Conservation (phyloP, 2,888 invertebrate species). For the Matsumyia berberina region DNA sequence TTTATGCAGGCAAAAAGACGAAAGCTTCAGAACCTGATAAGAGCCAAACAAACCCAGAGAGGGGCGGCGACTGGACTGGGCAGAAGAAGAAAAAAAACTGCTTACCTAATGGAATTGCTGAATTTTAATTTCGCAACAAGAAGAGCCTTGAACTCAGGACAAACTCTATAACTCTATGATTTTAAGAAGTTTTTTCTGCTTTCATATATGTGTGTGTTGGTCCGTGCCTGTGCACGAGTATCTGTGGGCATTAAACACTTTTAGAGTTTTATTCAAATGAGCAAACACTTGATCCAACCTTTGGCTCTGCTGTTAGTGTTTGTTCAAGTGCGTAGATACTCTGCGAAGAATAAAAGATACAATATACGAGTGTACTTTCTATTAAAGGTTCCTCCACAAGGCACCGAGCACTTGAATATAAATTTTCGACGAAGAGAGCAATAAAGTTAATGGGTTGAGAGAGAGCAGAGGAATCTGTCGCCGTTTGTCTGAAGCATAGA, state of each 20-base stretch:
- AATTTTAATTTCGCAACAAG: constrained; percentile 68
- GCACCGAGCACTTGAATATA: constrained; percentile 55
- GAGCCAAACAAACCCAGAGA: constrained; percentile 13
- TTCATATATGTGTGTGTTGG: constrained; percentile 19
- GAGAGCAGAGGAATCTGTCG: constrained; percentile 55
- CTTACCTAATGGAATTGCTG: constrained; percentile 61
- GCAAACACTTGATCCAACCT: constrained; percentile 50
- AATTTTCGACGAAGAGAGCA: constrained; percentile 61
- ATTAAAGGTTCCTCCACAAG: constrained; percentile 35
- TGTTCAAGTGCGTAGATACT: constrained; percentile 48
- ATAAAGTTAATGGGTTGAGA: constrained; percentile 72
- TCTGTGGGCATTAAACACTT: constrained; percentile 51
- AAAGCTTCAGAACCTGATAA: constrained; percentile 50
- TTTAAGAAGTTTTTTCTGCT: constrained; percentile 8
- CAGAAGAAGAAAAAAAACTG: constrained; percentile 9
- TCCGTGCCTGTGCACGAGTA: constrained; percentile 11
- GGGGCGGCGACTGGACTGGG: neutral
- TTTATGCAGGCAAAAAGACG: constrained; percentile 51
- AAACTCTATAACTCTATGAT: constrained; percentile 55
- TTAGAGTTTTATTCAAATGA: constrained; percentile 60
- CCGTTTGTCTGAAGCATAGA: constrained; percentile 17
- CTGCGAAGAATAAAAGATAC: constrained; percentile 55
- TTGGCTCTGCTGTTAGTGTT: constrained; percentile 28
- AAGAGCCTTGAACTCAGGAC: constrained; percentile 65
- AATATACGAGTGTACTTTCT: constrained; percentile 55